Base-by-base conservation (phyloP, 2,797 vertebrate species). In the Decapterus maruadsi region DNA sequence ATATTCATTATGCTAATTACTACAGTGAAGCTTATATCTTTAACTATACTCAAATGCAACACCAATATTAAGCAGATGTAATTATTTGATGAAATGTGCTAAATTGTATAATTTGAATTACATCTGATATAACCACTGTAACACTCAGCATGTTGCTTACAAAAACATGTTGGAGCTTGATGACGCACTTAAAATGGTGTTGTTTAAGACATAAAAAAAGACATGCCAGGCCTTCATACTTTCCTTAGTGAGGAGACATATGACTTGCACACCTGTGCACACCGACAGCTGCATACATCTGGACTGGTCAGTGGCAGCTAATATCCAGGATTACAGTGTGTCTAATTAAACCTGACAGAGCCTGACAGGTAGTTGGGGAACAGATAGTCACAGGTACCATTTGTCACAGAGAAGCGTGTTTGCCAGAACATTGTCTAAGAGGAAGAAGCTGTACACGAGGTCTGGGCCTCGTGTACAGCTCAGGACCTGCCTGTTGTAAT, bases 341-440 rank as follows among this genome's bases (percentile, higher is more conserved):
- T n/a, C 59, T 89, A 78, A 87, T 86, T 80, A 82, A 85, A 81
- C 72, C 31, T 60, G 68, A 85, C 61, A 65, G 63, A 70, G 55
- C 8, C 20, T 65, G 69, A 71, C 53, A 79, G 68, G 71, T 53
- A 74, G 60, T 54, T 53, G 48, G 26, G 34, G n/a, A 77, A 60
- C 75, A 82, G 73, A 77, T 77, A 68, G 58, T 81, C 72, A 56
- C 38, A 40, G 40, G 50, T 43, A 56, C 53, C 16, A 61, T 45
- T 70, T 76, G 8, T 76, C 12, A 3, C 66, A 61, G 66, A 46
- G n/a, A 50, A 20, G 36, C 57, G 69, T 65, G 67, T 58, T 42
- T 59, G 29, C 36, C 56, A 48, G 65, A 59, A 72, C 19, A 64
- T 53, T 38, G 55, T 68, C 54, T 54, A 54, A 83, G 0, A 17